A percentile compares a stretch with the other conserved stretches of the same genome.
Conservation (phyloP, 1,140 invertebrate genomes). For the Amphibalanus amphitrite region DNA sequence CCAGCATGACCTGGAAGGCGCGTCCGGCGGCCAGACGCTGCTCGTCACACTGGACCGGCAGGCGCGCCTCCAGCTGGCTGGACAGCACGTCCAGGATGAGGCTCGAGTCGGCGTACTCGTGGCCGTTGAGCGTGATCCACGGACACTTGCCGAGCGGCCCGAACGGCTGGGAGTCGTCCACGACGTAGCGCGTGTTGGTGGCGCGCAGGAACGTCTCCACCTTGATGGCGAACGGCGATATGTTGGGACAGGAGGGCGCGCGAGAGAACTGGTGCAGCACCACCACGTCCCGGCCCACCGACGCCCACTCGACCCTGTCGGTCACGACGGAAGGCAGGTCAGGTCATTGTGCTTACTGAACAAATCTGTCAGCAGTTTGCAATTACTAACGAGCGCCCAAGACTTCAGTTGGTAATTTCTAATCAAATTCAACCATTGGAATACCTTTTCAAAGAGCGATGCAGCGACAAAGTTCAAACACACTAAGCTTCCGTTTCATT, state of each 20-base stretch:
- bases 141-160: slow-evolving; percentile 26
- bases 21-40: not conserved
- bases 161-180: slow-evolving; percentile 20
- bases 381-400: too few species aligned
- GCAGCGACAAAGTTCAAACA: too few species aligned
- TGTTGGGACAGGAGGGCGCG: slow-evolving; percentile 17
- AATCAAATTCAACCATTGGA: too few species aligned
- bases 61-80: slow-evolving; percentile 14
- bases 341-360: not conserved
- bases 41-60: not conserved
- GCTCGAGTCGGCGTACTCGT: slow-evolving; percentile 29
- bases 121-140: slow-evolving; percentile 30
- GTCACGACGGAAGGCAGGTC: slow-evolving; percentile 2
- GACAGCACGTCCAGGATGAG: slow-evolving; percentile 26
- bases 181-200: slow-evolving; percentile 20
- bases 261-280: slow-evolving; percentile 17
- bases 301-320: slow-evolving; percentile 17
- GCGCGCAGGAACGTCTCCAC: slow-evolving; percentile 23
- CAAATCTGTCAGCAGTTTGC: too few species aligned
- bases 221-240: slow-evolving; percentile 23
- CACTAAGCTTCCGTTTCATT: too few species aligned
- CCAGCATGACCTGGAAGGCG: slow-evolving; percentile 6
- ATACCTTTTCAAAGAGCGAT: too few species aligned
- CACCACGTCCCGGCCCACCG: slow-evolving; percentile 17
- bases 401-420: too few species aligned